Evolutionary conservation across 1,140 invertebrate genomes (phyloP).

Genomic region (Halotydeus destructor): DNA sequence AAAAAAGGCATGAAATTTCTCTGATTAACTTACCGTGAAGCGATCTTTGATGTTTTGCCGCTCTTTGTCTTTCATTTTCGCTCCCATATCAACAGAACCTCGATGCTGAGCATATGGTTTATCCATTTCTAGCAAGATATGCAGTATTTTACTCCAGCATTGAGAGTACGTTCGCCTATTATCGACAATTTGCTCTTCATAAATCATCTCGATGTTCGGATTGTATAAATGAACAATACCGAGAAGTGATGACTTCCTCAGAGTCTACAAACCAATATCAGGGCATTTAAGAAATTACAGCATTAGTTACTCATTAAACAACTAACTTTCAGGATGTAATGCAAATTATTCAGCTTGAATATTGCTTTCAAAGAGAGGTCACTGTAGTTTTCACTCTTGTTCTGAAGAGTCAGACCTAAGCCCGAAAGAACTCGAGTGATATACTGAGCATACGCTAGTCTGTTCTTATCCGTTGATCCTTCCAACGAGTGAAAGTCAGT

Average conservation of each 20-base stretch:
- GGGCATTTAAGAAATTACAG: not conserved
- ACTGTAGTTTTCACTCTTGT: slow-evolving; percentile 48
- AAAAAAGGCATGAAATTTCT: slow-evolving; percentile 2
- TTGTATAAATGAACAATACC: slow-evolving; percentile 53
- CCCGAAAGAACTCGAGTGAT: slow-evolving; percentile 46
- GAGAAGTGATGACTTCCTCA: slow-evolving; percentile 37
- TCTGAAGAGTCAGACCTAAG: slow-evolving; percentile 55
- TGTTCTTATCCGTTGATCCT: slow-evolving; percentile 15
- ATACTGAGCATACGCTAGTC: slow-evolving; percentile 18
- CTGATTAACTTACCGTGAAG: slow-evolving; percentile 46
- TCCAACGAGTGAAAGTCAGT: slow-evolving; percentile 16
- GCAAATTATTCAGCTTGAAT: slow-evolving; percentile 70
- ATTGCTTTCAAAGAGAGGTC: slow-evolving; percentile 59
- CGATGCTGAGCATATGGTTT: slow-evolving; percentile 26
- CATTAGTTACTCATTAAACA: too few species aligned
- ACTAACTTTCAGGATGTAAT: slow-evolving; percentile 61
- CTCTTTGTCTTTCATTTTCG: slow-evolving; percentile 58
- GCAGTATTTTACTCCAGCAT: slow-evolving; percentile 60
- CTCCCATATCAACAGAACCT: slow-evolving; percentile 15
- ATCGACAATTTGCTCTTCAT: slow-evolving; percentile 53
- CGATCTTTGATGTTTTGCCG: slow-evolving; percentile 78
- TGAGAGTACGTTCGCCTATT: slow-evolving; percentile 52
- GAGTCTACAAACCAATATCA: slow-evolving; percentile 3
- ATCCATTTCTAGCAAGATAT: slow-evolving; percentile 37
- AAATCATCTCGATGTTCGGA: slow-evolving; percentile 55